A percentile compares a stretch with the other conserved stretches of the same genome.
phyloP scores from a whole-genome alignment of 2,888 invertebrate species.

The Entomobrya multifasciata region DNA sequence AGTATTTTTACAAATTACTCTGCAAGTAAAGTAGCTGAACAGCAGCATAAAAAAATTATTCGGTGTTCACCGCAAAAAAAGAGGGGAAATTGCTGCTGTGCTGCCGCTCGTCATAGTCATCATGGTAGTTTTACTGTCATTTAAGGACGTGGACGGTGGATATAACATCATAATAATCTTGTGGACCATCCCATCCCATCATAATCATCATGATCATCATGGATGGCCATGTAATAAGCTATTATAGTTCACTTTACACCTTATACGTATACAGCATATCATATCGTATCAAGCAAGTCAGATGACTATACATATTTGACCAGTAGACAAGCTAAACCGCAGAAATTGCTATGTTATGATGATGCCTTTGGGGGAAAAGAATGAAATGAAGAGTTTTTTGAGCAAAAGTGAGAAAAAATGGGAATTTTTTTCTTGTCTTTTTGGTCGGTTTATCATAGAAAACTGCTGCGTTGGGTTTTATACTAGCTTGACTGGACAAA shows the following conservation, averaged over 20 bases:
- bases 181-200: conserved; percentile 34
- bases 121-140: conserved; percentile 15
- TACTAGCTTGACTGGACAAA: conserved; percentile 3
- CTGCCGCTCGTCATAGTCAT: background rate
- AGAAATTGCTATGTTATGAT: conserved; percentile 54
- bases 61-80: conserved; percentile 44
- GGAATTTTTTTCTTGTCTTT: background rate
- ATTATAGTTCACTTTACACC: background rate
- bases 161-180: conserved; percentile 39
- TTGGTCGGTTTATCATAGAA: conserved; percentile 10
- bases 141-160: too few relatives aligned
- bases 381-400: conserved; percentile 28
- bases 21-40: too few relatives aligned
- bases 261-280: background rate
- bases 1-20: conserved; percentile 64
- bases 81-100: background rate
- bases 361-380: conserved; percentile 54
- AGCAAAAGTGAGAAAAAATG: background rate
- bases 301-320: background rate
- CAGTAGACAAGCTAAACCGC: conserved; percentile 27
- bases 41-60: background rate
- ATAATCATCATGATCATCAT: background rate
- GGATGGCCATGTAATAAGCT: background rate
- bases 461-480: background rate
- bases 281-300: background rate